These are phyloP conservation scores for Crocidura indochinensis DNA, from an alignment of 2,797 vertebrate genomes.

Conservation along the genomic window DNA sequence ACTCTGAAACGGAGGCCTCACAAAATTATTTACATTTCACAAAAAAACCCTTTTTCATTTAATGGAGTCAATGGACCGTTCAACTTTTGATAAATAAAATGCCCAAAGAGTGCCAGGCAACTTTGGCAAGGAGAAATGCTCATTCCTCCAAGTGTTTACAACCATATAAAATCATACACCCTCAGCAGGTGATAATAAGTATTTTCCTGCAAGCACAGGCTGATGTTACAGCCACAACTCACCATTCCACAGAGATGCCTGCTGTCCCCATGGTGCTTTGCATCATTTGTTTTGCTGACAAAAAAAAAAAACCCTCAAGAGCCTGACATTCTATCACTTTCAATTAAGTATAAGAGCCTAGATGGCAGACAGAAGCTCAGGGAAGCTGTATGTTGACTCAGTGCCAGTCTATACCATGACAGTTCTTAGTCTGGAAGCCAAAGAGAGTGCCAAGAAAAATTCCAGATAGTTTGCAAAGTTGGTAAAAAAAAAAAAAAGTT, in stretches of 20 bases:
- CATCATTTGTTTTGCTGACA: slow-evolving; percentile 87
- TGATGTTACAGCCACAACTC: slow-evolving; percentile 67
- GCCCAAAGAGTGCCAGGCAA: not conserved
- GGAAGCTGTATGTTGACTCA: slow-evolving; percentile 80
- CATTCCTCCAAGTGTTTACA: slow-evolving; percentile 33
- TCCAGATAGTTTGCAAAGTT: slow-evolving; percentile 57
- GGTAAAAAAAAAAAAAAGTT: slow-evolving; percentile 20
- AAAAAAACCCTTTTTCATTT: not conserved
- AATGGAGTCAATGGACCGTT: not conserved
- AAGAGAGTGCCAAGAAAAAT: slow-evolving; percentile 57
- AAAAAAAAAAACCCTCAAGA: slow-evolving; percentile 79
- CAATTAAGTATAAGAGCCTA: slow-evolving; percentile 82
- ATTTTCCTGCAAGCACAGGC: slow-evolving; percentile 72
- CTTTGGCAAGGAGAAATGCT: slow-evolving; percentile 62
- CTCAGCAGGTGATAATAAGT: slow-evolving; percentile 70
- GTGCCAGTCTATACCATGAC: slow-evolving; percentile 70
- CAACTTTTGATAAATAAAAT: slow-evolving; percentile 45
- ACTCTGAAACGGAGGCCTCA: not conserved
- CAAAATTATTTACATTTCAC: not conserved
- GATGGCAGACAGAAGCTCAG: slow-evolving; percentile 80
- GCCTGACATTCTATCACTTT: slow-evolving; percentile 87
- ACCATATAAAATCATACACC: slow-evolving; percentile 56
- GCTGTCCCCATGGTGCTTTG: slow-evolving; percentile 58
- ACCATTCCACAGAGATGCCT: slow-evolving; percentile 73
- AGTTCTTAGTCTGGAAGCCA: slow-evolving; percentile 68